Evolutionary conservation across 2,888 invertebrate species (phyloP).

Genomic region (Tortricodes alternella): DNA sequence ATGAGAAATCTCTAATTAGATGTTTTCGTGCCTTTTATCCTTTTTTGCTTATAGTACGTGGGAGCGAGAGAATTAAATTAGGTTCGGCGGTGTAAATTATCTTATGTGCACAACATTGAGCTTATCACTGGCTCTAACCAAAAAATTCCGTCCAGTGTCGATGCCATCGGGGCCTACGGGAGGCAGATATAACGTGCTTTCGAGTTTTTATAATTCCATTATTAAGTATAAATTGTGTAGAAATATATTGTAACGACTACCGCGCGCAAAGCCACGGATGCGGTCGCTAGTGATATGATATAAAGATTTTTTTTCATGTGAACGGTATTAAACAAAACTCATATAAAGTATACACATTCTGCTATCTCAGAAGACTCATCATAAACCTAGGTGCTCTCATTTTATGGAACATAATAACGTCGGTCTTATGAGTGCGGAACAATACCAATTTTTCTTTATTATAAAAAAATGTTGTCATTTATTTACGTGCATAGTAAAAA

Average conservation of each 20-base stretch:
- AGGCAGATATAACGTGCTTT: no score
- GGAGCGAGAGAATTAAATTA: slow-evolving; percentile 8
- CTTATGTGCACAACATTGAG: no score
- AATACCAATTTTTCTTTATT: slow-evolving; percentile 14
- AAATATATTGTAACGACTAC: no score
- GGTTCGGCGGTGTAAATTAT: no score
- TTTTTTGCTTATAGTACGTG: slow-evolving; percentile 31
- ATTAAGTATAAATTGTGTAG: no score
- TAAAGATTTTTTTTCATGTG: no score
- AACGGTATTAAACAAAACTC: slow-evolving; percentile 12
- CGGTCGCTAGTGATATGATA: no score
- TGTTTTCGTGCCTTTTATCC: slow-evolving; percentile 44
- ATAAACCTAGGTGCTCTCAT: slow-evolving; percentile 23
- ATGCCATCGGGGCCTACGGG: no score
- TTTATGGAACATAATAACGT: slow-evolving; percentile 22
- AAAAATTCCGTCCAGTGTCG: no score
- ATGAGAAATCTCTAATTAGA: slow-evolving; percentile 59
- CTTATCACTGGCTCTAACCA: no score
- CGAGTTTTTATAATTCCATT: no score
- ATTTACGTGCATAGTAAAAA: not conserved
- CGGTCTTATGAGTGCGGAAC: slow-evolving; percentile 10
- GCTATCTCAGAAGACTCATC: slow-evolving; percentile 25
- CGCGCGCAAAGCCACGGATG: no score
- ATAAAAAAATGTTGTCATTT: slow-evolving; percentile 1
- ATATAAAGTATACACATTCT: slow-evolving; percentile 12